A percentile compares a stretch with the other conserved stretches of the same genome.
Evolutionary conservation across 2,113 vertebrate genomes (phyloP).

Genomic region (Cygnus atratus): DNA sequence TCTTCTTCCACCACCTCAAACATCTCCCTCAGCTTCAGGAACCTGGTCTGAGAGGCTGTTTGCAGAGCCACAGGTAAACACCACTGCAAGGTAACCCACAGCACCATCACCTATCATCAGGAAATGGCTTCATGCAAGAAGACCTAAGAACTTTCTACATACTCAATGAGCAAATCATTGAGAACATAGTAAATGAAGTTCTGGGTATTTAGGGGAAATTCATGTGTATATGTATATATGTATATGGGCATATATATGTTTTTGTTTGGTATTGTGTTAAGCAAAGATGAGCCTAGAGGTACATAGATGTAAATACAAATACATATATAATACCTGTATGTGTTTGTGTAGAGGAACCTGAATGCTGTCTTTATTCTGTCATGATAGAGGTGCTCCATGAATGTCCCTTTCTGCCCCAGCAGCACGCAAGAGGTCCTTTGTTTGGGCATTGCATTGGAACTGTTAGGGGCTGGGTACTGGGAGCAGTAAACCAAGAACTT

Average conservation of each 20-base stretch:
- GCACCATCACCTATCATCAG: neutral
- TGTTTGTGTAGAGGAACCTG: neutral
- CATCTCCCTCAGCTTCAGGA: neutral
- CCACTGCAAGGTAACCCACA: neutral
- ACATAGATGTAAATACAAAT: neutral
- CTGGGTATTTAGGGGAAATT: neutral
- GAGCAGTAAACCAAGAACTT: conserved; percentile 76
- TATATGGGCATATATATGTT: too few species aligned
- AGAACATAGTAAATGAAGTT: neutral
- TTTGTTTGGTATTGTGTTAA: neutral
- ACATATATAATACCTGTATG: too few species aligned
- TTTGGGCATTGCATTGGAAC: conserved; percentile 52
- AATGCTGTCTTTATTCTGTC: neutral
- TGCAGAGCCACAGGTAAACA: neutral
- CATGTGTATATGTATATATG: neutral
- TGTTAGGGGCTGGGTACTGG: conserved; percentile 45
- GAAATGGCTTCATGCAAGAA: neutral
- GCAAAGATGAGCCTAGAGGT: neutral
- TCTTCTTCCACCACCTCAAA: neutral
- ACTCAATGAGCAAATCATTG: neutral
- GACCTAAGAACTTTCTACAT: neutral
- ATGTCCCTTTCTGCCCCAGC: neutral
- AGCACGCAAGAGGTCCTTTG: conserved; percentile 58
- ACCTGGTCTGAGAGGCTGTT: neutral
- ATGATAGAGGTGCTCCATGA: neutral